Conservation (phyloP, 1,140 invertebrate genomes). For the Neotoxoptera formosana region DNA sequence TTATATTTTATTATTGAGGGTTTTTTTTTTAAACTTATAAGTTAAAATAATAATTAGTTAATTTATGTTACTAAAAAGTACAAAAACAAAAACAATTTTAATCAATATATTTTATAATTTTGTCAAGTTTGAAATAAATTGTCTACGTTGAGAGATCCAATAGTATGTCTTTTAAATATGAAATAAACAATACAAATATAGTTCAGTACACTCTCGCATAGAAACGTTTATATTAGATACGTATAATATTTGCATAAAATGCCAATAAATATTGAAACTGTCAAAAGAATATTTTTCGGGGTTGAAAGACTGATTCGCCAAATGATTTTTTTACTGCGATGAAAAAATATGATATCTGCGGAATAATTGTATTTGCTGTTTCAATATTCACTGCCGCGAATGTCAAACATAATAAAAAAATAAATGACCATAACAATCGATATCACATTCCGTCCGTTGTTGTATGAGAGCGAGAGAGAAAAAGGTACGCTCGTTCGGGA, state of each 20-base stretch:
- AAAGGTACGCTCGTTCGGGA: neutral
- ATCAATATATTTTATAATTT: neutral
- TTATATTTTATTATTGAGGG: neutral
- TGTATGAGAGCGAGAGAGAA: neutral
- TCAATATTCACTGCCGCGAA: neutral
- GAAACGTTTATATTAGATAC: neutral
- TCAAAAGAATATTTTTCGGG: neutral
- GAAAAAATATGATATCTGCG: neutral
- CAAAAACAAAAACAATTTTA: neutral
- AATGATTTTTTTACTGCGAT: slow-evolving; percentile 9
- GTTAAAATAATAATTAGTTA: neutral
- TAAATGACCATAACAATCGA: neutral
- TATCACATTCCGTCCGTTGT: neutral
- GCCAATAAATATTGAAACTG: neutral
- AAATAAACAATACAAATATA: neutral
- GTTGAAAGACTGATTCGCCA: neutral
- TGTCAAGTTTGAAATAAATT: neutral
- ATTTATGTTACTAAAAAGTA: neutral
- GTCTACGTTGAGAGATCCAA: too few species aligned
- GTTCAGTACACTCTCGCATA: too few species aligned
- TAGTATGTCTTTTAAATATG: neutral
- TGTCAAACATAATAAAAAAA: slow-evolving; percentile 5
- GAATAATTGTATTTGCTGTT: neutral
- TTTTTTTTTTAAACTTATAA: neutral
- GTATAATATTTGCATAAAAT: neutral